Evolutionary conservation across 2,888 invertebrate species (phyloP).

Genomic region (Volucella inanis): DNA sequence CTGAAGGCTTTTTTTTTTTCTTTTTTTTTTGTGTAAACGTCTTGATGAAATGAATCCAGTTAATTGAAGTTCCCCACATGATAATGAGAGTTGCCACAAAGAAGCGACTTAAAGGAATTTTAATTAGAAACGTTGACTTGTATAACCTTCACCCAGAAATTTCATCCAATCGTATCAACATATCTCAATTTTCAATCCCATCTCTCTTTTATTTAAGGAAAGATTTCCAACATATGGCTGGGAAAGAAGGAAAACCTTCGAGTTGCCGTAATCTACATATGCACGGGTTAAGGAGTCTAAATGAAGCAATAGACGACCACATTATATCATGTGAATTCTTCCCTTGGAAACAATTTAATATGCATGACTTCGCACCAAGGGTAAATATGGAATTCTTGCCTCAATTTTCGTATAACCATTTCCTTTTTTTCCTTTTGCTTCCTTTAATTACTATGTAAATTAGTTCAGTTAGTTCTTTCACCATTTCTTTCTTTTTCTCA

Average conservation of each 20-base stretch:
- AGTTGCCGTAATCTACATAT: too few species aligned
- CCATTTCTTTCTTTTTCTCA: not conserved
- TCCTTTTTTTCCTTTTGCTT: slow-evolving; percentile 8
- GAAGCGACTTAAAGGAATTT: slow-evolving; percentile 24
- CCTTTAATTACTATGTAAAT: slow-evolving; percentile 71
- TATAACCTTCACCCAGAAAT: not conserved
- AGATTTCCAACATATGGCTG: too few species aligned
- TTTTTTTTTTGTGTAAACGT: slow-evolving; percentile 46
- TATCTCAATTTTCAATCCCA: too few species aligned
- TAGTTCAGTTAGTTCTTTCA: slow-evolving; percentile 48
- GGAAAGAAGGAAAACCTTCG: too few species aligned
- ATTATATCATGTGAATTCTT: slow-evolving; percentile 13
- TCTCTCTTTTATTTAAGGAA: too few species aligned
- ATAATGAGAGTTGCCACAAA: slow-evolving; percentile 4
- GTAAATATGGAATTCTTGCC: slow-evolving; percentile 16
- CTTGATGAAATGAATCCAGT: slow-evolving; percentile 56
- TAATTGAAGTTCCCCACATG: slow-evolving; percentile 33
- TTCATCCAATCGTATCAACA: too few species aligned
- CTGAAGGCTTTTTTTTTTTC: slow-evolving; percentile 48
- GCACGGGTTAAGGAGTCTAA: not conserved
- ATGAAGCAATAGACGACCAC: not conserved
- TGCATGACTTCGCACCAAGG: slow-evolving; percentile 56
- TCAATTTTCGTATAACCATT: slow-evolving; percentile 28
- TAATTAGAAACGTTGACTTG: not conserved
- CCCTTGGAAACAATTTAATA: slow-evolving; percentile 55